Evolutionary conservation across 2,888 invertebrate species (phyloP), one percentile per base, ranked within the genome.

Genomic region (Dolichopus griseipennis): DNA sequence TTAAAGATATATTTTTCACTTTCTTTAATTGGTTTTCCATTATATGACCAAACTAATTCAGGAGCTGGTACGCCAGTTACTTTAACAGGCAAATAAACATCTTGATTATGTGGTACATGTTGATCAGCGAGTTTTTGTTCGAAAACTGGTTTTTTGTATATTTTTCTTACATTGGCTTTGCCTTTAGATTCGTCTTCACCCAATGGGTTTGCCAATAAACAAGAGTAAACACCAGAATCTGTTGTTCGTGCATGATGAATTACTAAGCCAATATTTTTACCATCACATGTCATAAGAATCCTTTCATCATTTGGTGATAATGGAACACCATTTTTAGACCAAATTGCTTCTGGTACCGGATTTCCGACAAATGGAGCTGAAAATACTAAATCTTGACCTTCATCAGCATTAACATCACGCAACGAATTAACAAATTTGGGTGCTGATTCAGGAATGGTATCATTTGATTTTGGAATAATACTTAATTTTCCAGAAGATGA

Each of bases 1-100:
- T 84, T 85, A 65, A 93, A 84, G 71, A 86, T 86, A 78, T 90
- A 93, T 78, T 92, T 93, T 66, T 88, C 87, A 2, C 85, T 83
- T 71, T 88, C 86, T 1, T 82, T 80, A 21, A 97, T 85, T 0
- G 88, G 88, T 68, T 86, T 84, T 9, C 91, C 93, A 80, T 95
- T 88, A 81, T 90, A 91, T 82, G 87, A 91, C 97, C 97, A 97
- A 0, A 86, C 83, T 22, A 97, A 85, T 12, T 93, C 92, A 0
- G 97, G 96, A 64, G 86, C 84, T 0, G 95, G 95, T 5, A 93
- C 85, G 10, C 94, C 94, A 66, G 85, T 86, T 0, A 94, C 88
- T 2, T 91, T 87, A 0, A 91, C 93, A 0, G 90, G 86, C 80
- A 95, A 91, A 76, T 93, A 93, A 1, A 90, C 92, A 79, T 93